Evolutionary conservation across 2,888 invertebrate species (phyloP).

Genomic region (Drosophila falleni): DNA sequence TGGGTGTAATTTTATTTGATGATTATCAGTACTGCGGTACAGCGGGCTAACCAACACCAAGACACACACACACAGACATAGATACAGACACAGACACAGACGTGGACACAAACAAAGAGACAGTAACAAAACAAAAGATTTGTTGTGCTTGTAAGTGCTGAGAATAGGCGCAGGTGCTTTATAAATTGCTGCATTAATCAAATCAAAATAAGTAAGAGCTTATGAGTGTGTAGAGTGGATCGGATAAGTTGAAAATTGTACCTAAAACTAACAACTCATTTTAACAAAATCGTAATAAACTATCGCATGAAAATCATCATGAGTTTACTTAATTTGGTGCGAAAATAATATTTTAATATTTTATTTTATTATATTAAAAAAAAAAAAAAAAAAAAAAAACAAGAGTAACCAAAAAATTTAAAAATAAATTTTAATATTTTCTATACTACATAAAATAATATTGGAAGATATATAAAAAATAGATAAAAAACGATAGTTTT

Average conservation of each 20-base stretch:
- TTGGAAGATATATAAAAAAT: no score
- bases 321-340: no score
- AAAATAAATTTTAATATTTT: no score
- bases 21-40: constrained; percentile 64
- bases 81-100: constrained; percentile 10
- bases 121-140: constrained; percentile 26
- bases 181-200: constrained; percentile 29
- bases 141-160: constrained; percentile 33
- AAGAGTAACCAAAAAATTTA: no score
- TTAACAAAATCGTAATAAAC: neutral
- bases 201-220: neutral
- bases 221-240: neutral
- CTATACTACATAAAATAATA: no score
- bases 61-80: constrained; percentile 40
- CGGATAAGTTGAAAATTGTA: no score
- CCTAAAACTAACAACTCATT: neutral
- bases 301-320: neutral
- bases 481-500: no score
- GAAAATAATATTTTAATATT: no score
- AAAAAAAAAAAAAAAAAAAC: no score
- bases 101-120: constrained; percentile 31
- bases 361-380: no score
- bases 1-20: constrained; percentile 59
- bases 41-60: constrained; percentile 45
- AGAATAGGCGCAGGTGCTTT: constrained; percentile 51